Conservation (phyloP, 2,888 invertebrate species). For the Pyrrhosoma nymphula region DNA sequence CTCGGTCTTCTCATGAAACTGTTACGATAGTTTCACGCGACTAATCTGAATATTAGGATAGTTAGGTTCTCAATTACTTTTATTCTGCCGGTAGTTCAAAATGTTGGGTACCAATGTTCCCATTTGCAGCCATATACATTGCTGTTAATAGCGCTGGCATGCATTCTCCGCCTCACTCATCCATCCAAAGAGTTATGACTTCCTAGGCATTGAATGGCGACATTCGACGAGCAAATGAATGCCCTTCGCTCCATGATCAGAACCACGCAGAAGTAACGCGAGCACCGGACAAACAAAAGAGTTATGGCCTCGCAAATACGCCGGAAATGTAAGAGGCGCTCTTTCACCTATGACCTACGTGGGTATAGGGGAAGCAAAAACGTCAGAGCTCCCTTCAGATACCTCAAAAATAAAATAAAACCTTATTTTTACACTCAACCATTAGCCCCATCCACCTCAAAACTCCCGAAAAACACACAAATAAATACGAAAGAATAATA, state of each 20-base stretch:
- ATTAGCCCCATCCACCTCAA: not conserved
- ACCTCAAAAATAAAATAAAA: not conserved
- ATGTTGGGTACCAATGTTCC: too few species aligned
- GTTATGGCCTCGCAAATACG: not conserved
- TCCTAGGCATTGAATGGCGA: not conserved
- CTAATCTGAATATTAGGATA: too few species aligned
- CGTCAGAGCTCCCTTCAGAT: not conserved
- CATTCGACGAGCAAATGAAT: not conserved
- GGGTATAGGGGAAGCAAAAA: not conserved
- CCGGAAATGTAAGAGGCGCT: not conserved
- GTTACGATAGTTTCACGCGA: too few species aligned
- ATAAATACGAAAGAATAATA: not conserved
- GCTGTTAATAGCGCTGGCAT: not conserved
- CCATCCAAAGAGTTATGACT: not conserved
- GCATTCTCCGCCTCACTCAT: not conserved
- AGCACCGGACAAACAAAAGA: not conserved
- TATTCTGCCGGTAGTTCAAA: too few species aligned
- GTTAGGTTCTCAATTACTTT: too few species aligned
- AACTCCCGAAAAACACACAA: not conserved
- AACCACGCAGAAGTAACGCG: not conserved
- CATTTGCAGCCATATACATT: not conserved
- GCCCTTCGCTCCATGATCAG: not conserved
- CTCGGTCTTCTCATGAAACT: too few species aligned
- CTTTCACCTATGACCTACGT: not conserved
- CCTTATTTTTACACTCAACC: not conserved